Evolutionary conservation across 2,113 vertebrate genomes (phyloP).

Genomic region (Maccullochella peelii): DNA sequence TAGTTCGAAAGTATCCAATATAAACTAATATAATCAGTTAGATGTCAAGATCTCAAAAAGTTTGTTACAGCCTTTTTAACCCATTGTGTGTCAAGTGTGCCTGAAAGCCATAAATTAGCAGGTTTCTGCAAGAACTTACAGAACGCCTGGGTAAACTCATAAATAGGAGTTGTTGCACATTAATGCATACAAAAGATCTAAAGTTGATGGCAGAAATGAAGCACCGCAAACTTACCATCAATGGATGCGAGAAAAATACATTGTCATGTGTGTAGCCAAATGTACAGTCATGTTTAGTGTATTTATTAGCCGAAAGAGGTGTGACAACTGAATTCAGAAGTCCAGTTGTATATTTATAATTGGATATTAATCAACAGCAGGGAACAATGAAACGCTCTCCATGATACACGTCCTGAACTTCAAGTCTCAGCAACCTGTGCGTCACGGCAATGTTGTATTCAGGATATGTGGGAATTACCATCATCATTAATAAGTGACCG

Average conservation of each 20-base stretch:
- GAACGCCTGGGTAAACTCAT: not conserved
- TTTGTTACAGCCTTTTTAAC: not conserved
- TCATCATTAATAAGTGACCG: rapidly evolving
- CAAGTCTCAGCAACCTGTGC: constrained; percentile 53
- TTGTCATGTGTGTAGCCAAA: no score
- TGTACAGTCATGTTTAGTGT: not conserved
- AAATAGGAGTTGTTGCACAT: not conserved
- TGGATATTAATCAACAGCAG: not conserved
- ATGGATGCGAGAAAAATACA: not conserved
- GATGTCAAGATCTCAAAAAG: not conserved
- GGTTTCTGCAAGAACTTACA: not conserved
- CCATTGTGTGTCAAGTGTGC: not conserved
- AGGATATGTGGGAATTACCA: not conserved
- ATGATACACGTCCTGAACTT: constrained; percentile 43
- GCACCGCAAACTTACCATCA: not conserved
- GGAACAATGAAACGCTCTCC: constrained; percentile 46
- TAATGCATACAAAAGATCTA: not conserved
- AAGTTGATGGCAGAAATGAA: not conserved
- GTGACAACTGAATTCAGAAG: not conserved
- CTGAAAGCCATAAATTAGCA: not conserved
- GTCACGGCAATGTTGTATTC: constrained; percentile 66
- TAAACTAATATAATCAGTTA: not conserved
- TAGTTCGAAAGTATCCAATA: not conserved
- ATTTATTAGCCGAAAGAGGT: not conserved
- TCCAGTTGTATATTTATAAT: constrained; percentile 3